Conservation (phyloP, 2,797 vertebrate species). For the Carduelis carduelis region DNA sequence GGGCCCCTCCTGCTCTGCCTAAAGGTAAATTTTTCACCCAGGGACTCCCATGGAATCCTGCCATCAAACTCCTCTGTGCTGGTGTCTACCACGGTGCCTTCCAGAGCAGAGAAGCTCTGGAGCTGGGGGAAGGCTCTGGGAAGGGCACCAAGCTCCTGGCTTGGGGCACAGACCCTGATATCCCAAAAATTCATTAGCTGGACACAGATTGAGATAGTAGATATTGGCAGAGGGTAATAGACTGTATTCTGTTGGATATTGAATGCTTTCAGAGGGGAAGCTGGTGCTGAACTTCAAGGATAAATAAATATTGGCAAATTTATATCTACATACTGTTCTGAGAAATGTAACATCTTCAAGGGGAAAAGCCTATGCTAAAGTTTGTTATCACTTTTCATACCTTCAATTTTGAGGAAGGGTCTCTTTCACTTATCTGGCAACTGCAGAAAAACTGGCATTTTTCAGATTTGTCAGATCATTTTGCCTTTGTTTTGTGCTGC, state of each 20-base stretch:
- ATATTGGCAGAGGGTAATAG: background rate
- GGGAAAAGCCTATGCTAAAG: background rate
- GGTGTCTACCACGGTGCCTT: rapidly evolving
- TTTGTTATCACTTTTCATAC: background rate
- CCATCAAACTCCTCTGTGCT: background rate
- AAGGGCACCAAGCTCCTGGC: background rate
- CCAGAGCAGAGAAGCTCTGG: background rate
- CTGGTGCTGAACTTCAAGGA: background rate
- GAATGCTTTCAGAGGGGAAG: background rate
- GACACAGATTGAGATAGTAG: background rate
- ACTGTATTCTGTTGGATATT: background rate
- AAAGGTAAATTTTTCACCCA: background rate
- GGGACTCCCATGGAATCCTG: rapidly evolving
- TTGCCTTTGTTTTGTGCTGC: background rate
- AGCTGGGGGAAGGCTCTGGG: background rate
- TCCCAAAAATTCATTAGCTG: background rate
- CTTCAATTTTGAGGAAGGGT: background rate
- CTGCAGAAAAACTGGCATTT: rapidly evolving
- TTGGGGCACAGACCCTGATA: background rate
- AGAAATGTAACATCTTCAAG: background rate
- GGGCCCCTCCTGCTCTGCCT: background rate
- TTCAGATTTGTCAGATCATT: background rate
- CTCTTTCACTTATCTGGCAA: background rate
- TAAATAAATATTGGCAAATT: background rate
- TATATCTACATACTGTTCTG: background rate